A percentile compares a stretch with the other conserved stretches of the same genome.
Conservation (phyloP, 2,888 invertebrate species). For the Rhogogaster chlorosoma region DNA sequence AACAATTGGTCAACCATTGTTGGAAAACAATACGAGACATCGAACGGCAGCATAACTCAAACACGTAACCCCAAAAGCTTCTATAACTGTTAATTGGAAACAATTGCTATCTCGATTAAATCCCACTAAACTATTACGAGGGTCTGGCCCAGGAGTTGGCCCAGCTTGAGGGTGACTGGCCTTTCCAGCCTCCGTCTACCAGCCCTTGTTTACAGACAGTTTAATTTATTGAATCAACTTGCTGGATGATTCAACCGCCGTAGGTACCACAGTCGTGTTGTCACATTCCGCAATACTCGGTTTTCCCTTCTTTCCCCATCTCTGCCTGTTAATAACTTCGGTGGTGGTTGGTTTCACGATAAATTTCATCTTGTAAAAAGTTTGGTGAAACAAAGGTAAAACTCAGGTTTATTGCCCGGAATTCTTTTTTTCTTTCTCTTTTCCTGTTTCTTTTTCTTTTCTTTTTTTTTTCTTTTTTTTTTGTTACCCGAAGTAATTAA, state of each 20-base stretch:
- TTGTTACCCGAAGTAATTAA: neutral
- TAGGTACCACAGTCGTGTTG: neutral
- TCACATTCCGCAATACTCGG: neutral
- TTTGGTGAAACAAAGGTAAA: neutral
- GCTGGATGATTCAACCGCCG: conserved; percentile 17
- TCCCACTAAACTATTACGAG: conserved; percentile 52
- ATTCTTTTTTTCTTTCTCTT: neutral
- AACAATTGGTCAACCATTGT: neutral
- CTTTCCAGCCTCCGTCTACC: conserved; percentile 22
- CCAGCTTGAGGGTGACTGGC: conserved; percentile 39
- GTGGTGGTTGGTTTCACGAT: neutral
- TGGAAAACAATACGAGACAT: conserved; percentile 11
- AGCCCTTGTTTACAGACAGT: conserved; percentile 44
- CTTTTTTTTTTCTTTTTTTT: neutral
- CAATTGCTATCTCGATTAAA: conserved; percentile 52
- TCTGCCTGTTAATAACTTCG: neutral
- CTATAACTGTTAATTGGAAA: conserved; percentile 52
- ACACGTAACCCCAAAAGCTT: conserved; percentile 39
- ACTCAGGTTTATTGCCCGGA: neutral
- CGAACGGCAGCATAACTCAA: conserved; percentile 22
- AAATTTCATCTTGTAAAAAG: neutral
- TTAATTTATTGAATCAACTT: conserved; percentile 45
- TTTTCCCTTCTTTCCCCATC: neutral
- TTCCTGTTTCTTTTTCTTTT: neutral
- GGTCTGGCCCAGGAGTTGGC: conserved; percentile 45